Conservation (phyloP, 2,888 invertebrate species). For the Patella pellucida region DNA sequence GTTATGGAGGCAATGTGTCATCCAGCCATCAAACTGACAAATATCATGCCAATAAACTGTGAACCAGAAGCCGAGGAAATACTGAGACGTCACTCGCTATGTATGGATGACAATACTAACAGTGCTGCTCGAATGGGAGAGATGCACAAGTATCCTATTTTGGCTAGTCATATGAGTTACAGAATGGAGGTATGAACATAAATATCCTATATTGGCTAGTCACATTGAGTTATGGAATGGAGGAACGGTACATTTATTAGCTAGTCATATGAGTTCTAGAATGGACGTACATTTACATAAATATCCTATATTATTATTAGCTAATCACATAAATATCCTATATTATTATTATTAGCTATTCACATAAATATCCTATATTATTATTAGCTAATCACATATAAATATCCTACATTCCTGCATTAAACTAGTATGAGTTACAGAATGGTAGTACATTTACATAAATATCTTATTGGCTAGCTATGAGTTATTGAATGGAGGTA, state of each 20-base stretch:
- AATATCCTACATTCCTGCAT: slow-evolving; percentile 82
- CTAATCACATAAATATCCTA: slow-evolving; percentile 81
- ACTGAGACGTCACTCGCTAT: slow-evolving; percentile 59
- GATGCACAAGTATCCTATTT: slow-evolving; percentile 80
- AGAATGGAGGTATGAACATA: too few relatives aligned
- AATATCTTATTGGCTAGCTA: slow-evolving; percentile 84
- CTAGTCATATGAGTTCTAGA: slow-evolving; percentile 84
- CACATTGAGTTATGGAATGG: slow-evolving; percentile 80
- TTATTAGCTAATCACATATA: slow-evolving; percentile 81
- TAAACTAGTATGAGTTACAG: slow-evolving; percentile 82
- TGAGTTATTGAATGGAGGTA: slow-evolving; percentile 79
- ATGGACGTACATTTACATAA: slow-evolving; percentile 72
- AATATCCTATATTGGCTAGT: slow-evolving; percentile 85
- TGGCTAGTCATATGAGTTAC: slow-evolving; percentile 85
- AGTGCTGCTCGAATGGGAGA: slow-evolving; percentile 77
- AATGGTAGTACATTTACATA: slow-evolving; percentile 75
- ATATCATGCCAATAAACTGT: slow-evolving; percentile 81
- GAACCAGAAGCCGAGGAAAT: slow-evolving; percentile 69
- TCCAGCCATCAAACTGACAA: slow-evolving; percentile 81
- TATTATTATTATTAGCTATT: too few relatives aligned
- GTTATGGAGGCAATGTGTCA: slow-evolving; percentile 88
- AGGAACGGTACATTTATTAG: too few relatives aligned
- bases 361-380: slow-evolving; percentile 79
- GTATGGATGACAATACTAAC: slow-evolving; percentile 67
- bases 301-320: slow-evolving; percentile 81